Evolutionary conservation across 2,797 vertebrate genomes (phyloP), one percentile per base, ranked within the genome.

Genomic region (Coregonus sp.): DNA sequence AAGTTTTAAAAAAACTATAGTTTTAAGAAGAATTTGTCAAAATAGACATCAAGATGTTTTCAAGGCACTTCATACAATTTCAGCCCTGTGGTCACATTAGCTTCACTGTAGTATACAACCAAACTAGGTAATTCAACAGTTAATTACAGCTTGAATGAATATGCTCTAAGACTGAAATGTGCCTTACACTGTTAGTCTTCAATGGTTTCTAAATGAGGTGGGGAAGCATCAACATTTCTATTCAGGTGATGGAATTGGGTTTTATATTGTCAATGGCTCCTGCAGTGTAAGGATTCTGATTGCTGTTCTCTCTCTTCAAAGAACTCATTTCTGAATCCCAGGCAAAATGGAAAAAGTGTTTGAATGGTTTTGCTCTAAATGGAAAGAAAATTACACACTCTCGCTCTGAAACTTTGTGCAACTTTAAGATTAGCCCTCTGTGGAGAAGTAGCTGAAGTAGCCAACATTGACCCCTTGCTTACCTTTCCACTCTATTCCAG

Each of bases 401-500:
- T 29, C 33, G 18, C 15, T 50, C n/a, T 47, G 25, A 47, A 37
- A 51, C 47, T 47, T 75, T 76, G 16, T 75, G 20, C 74, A 72
- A 29, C 51, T 33, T 25, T 37, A 68, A 47, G 35, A 63, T 77
- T 7, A 71, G 65, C 29, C 70, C 20, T 59, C 35, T 16, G 25
- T 71, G 65, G 25, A 25, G 25, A 25, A 25, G 25, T 25, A 25
- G 54, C 29, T 12, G 25, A 56, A 66, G 66, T 7, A 25, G 33
- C 67, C 31, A n/a, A 18, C 11, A 40, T 16, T 37, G 15, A 69
- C 33, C 16, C 33, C 15, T 25, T 63, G 31, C 33, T 7, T 12
- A 16, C 7, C 33, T 75, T 54, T 86, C 54, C 89, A 59, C 75
- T 89, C 25, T 82, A 47, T 84, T 81, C 68, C 86, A 95, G 95